Percentiles rank a stretch among this genome's conserved stretches.
These are phyloP conservation scores for Gryllus longicercus DNA, from an alignment of 2,888 invertebrate species.

Conservation along the genomic window DNA sequence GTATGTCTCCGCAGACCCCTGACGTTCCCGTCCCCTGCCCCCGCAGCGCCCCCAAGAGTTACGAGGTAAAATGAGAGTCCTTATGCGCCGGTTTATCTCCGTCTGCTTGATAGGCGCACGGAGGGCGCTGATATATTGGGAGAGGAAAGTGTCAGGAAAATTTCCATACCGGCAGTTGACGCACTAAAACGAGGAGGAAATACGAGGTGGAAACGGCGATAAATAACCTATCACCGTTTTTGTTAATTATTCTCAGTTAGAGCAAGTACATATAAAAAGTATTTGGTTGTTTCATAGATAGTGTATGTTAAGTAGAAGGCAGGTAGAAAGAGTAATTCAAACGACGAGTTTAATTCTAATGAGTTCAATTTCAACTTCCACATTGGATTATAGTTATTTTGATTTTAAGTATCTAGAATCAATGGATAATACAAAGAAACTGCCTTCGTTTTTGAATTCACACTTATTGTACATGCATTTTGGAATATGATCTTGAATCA, in stretches of 20 bases:
- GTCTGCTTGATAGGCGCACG: neutral
- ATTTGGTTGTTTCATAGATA: too few species aligned
- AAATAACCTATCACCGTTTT: neutral
- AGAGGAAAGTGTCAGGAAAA: neutral
- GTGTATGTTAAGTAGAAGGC: too few species aligned
- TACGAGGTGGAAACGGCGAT: neutral
- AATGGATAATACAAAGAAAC: too few species aligned
- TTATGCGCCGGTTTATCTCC: neutral
- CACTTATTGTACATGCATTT: too few species aligned
- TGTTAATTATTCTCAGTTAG: neutral
- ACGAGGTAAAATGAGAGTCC: neutral
- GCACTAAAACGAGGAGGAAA: conserved; percentile 4
- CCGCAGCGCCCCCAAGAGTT: neutral
- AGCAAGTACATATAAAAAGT: too few species aligned
- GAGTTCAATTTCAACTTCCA: too few species aligned
- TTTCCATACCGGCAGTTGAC: neutral
- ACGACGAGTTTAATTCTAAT: too few species aligned
- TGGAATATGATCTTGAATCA: too few species aligned
- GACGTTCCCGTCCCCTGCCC: neutral
- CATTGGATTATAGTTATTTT: too few species aligned
- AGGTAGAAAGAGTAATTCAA: too few species aligned
- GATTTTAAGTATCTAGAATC: too few species aligned
- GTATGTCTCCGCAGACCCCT: neutral
- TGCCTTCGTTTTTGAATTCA: too few species aligned
- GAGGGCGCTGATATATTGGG: neutral